Evolutionary conservation across 2,797 vertebrate species (phyloP).

Genomic region (Eidolon dupreanum): DNA sequence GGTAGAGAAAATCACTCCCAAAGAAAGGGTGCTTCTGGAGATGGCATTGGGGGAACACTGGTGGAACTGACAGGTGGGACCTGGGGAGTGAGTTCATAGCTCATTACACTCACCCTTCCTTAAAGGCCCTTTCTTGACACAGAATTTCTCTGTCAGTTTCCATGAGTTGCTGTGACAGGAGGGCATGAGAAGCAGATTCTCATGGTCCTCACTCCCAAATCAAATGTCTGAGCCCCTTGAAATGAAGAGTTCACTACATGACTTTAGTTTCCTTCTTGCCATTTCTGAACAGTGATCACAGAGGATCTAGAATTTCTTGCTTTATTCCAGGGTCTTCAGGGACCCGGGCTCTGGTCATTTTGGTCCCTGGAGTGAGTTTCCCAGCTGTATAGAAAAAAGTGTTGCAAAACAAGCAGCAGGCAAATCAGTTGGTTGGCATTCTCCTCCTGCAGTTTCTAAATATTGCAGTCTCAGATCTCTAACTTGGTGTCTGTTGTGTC

Average conservation of each 20-base stretch:
- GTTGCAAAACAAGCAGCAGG: neutral
- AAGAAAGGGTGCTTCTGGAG: neutral
- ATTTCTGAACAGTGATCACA: neutral
- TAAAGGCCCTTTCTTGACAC: neutral
- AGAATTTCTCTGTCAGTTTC: neutral
- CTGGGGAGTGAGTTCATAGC: neutral
- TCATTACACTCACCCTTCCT: neutral
- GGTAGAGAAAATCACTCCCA: neutral
- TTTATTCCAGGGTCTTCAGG: neutral
- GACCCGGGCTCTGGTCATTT: neutral
- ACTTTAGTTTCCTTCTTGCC: neutral
- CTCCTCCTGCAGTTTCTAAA: neutral
- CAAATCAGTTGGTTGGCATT: neutral
- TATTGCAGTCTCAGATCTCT: neutral
- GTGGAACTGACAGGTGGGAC: neutral
- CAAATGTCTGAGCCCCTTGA: neutral
- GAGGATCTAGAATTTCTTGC: neutral
- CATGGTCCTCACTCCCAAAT: neutral
- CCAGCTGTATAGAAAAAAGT: neutral
- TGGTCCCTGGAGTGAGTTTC: neutral
- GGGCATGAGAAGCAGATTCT: neutral
- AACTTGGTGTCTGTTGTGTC: neutral
- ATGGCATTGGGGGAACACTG: neutral
- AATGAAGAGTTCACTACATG: neutral
- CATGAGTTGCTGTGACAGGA: neutral